phyloP scores from a whole-genome alignment of 2,797 vertebrate species.

The Meda fulgida region DNA sequence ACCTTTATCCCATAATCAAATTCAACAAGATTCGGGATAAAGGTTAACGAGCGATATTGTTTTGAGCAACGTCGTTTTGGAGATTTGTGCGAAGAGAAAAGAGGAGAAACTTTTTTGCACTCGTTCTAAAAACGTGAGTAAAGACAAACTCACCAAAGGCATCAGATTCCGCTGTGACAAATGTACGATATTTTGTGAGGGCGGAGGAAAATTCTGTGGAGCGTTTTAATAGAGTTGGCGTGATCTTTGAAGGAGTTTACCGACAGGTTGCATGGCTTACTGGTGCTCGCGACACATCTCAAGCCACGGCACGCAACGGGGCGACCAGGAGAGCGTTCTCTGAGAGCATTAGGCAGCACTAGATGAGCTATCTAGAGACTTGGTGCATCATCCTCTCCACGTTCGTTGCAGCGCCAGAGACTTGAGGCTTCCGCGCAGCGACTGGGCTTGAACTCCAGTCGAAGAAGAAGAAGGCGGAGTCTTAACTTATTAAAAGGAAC shows the following conservation, averaged over 20 bases:
- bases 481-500: constrained; percentile 85
- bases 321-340: constrained; percentile 56
- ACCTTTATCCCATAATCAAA: constrained; percentile 72
- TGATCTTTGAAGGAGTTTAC: constrained; percentile 59
- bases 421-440: constrained; percentile 71
- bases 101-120: constrained; percentile 66
- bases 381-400: constrained; percentile 65
- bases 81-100: constrained; percentile 65
- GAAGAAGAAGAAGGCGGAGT: constrained; percentile 79
- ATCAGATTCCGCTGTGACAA: constrained; percentile 45
- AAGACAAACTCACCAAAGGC: constrained; percentile 66
- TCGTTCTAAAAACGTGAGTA: constrained; percentile 63
- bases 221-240: constrained; percentile 46
- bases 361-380: constrained; percentile 74
- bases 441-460: constrained; percentile 74
- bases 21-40: constrained; percentile 64
- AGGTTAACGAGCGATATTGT: constrained; percentile 63
- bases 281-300: constrained; percentile 62
- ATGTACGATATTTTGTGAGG: constrained; percentile 49
- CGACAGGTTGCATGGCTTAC: constrained; percentile 63
- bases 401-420: constrained; percentile 61
- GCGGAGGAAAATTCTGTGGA: constrained; percentile 33
- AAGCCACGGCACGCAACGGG: constrained; percentile 57
- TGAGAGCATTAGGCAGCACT: constrained; percentile 64
- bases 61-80: constrained; percentile 66